Evolutionary conservation across 2,113 vertebrate species (phyloP).

Genomic region (Xyrauchen texanus): DNA sequence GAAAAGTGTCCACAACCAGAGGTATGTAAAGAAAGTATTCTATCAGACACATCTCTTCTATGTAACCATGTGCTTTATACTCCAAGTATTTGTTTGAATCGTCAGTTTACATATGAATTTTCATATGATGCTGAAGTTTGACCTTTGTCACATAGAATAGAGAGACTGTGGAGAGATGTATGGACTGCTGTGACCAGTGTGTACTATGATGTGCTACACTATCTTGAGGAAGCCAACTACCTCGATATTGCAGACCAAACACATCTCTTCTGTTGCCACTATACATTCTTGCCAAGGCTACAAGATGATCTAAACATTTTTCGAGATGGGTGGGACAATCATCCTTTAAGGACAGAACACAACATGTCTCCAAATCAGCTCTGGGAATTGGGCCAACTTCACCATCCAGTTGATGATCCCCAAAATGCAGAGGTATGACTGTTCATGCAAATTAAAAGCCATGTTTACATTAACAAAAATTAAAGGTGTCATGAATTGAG

Average conservation of each 20-base stretch:
- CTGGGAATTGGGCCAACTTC: constrained; percentile 14
- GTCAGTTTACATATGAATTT: neutral
- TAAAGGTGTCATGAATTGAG: too few species aligned
- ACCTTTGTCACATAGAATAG: constrained; percentile 14
- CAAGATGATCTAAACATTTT: constrained; percentile 25
- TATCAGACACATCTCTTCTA: neutral
- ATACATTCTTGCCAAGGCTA: constrained; percentile 28
- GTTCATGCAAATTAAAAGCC: neutral
- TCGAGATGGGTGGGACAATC: constrained; percentile 35
- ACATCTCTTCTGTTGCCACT: constrained; percentile 36
- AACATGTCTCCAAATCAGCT: constrained; percentile 19
- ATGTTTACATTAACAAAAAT: neutral
- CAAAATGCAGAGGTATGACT: neutral
- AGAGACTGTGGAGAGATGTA: constrained; percentile 18
- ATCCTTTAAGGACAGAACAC: constrained; percentile 11
- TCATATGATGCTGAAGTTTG: neutral
- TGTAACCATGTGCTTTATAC: neutral
- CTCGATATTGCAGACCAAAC: constrained; percentile 19
- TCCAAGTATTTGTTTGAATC: neutral
- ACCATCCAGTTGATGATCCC: neutral
- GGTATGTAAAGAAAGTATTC: neutral
- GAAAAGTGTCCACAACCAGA: constrained; percentile 22
- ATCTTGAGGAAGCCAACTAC: constrained; percentile 19
- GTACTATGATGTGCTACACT: constrained; percentile 8
- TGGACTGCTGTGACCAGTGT: constrained; percentile 14